Conservation (phyloP, 2,888 invertebrate species). For the Netelia melanura region DNA sequence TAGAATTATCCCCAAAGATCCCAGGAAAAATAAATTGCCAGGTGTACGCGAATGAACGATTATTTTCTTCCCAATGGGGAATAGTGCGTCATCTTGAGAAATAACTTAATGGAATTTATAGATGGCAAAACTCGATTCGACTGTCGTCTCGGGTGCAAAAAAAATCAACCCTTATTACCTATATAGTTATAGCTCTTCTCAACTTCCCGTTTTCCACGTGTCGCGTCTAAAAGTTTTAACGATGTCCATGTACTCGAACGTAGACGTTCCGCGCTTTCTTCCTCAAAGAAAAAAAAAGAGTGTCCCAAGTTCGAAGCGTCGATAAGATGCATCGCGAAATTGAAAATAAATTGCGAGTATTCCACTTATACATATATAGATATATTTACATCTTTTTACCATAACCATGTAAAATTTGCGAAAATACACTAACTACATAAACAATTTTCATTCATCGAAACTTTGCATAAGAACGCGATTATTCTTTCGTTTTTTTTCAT, state of each 20-base stretch:
- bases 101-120: slow-evolving; percentile 49
- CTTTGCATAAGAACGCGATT: neutral
- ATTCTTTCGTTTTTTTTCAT: neutral
- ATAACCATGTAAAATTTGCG: neutral
- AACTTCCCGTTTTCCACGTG: slow-evolving; percentile 11
- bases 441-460: neutral
- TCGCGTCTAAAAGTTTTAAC: slow-evolving; percentile 56
- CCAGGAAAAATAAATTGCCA: slow-evolving; percentile 1
- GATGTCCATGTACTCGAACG: slow-evolving; percentile 40
- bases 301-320: slow-evolving; percentile 21
- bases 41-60: slow-evolving; percentile 21
- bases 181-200: slow-evolving; percentile 18
- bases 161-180: slow-evolving; percentile 3
- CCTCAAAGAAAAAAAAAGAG: slow-evolving; percentile 1
- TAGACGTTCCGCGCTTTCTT: slow-evolving; percentile 5
- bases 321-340: slow-evolving; percentile 2
- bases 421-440: neutral
- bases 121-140: slow-evolving; percentile 9
- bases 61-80: neutral
- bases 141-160: slow-evolving; percentile 17
- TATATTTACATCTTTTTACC: neutral
- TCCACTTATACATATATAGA: neutral
- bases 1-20: slow-evolving; percentile 20
- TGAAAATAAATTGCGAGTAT: slow-evolving; percentile 8
- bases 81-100: slow-evolving; percentile 21